These are phyloP conservation scores for Zapornia atra DNA, from an alignment of 2,113 vertebrate genomes.

Conservation along the genomic window DNA sequence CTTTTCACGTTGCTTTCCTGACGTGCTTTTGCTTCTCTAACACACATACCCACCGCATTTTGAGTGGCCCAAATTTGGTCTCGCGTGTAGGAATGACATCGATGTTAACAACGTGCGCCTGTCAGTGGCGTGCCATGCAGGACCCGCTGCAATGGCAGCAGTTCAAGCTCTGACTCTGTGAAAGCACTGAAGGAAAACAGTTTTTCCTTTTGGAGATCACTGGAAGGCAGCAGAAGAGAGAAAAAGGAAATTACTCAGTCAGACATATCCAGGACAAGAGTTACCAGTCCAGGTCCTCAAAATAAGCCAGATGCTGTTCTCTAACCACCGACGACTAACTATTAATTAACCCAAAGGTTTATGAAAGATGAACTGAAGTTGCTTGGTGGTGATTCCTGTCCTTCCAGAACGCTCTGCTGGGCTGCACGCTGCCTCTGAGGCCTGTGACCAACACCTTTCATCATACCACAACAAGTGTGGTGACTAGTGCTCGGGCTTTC, in stretches of 20 bases:
- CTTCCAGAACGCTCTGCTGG: not conserved
- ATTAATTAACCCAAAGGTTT: not conserved
- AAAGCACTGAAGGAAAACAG: not conserved
- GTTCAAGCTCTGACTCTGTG: not conserved
- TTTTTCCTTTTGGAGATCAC: not conserved
- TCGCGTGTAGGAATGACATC: not conserved
- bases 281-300: not conserved
- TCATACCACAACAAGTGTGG: accelerated
- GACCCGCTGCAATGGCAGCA: not conserved
- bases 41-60: not conserved
- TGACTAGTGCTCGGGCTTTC: not conserved
- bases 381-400: constrained; percentile 25
- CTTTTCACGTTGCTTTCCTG: not conserved
- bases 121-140: not conserved
- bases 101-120: not conserved
- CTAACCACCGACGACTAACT: not conserved
- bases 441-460: not conserved
- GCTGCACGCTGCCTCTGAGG: not conserved
- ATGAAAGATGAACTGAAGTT: not conserved
- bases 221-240: not conserved
- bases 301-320: not conserved
- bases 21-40: not conserved
- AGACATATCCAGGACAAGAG: not conserved
- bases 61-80: not conserved
- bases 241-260: not conserved